Evolutionary conservation across 2,113 vertebrate genomes (phyloP).

Genomic region (Barnardius zonarius): DNA sequence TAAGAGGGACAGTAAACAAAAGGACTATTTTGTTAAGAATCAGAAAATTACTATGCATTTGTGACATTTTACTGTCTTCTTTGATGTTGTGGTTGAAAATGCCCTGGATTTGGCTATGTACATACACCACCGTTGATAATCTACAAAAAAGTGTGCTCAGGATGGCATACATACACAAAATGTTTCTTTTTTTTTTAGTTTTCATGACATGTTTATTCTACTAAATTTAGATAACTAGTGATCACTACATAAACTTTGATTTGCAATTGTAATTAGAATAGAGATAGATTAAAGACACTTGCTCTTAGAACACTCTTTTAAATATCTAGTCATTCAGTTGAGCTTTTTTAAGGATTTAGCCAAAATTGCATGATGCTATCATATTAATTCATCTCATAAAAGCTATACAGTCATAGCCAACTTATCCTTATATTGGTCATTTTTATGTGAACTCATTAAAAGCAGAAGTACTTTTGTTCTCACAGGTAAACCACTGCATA

Average conservation of each 20-base stretch:
- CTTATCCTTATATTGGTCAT: background rate
- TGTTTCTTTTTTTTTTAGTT: background rate
- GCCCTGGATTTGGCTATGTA: background rate
- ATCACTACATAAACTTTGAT: background rate
- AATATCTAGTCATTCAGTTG: background rate
- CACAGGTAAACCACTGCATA: background rate
- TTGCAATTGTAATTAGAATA: background rate
- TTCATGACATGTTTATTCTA: background rate
- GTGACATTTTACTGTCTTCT: background rate
- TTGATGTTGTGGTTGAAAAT: background rate
- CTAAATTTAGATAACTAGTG: background rate
- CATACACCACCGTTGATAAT: background rate
- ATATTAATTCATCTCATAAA: background rate
- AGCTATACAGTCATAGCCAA: background rate
- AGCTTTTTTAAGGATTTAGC: background rate
- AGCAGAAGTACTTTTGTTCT: background rate
- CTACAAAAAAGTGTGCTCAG: background rate
- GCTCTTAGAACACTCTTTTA: background rate
- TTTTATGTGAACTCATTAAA: background rate
- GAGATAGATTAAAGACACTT: background rate
- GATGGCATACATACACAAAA: background rate
- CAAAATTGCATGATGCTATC: background rate
- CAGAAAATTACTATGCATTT: background rate
- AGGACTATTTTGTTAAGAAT: background rate
- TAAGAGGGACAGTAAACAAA: accelerated